Conservation (phyloP, 2,113 vertebrate genomes). For the Aspiorhynchus laticeps region DNA sequence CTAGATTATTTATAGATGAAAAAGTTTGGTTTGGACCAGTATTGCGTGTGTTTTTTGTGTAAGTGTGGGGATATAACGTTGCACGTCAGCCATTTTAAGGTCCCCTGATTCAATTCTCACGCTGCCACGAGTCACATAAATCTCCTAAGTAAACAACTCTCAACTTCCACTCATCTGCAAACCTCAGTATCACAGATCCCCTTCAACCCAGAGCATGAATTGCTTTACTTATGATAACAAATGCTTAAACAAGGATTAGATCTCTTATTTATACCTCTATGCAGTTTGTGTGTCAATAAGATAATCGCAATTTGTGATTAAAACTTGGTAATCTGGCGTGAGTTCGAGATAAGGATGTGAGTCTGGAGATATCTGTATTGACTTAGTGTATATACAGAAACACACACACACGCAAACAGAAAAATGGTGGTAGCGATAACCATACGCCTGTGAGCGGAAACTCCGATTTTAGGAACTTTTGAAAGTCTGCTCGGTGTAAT, state of each 20-base stretch:
- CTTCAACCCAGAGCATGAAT: conserved; percentile 36
- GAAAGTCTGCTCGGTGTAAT: neutral
- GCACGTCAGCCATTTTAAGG: conserved; percentile 15
- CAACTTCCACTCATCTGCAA: neutral
- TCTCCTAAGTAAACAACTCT: neutral
- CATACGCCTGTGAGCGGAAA: neutral
- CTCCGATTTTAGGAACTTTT: neutral
- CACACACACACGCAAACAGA: neutral
- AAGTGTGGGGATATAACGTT: neutral
- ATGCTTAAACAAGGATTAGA: conserved; percentile 49
- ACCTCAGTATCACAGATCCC: conserved; percentile 20
- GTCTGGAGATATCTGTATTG: conserved; percentile 27
- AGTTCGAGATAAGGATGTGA: conserved; percentile 35
- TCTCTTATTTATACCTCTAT: conserved; percentile 34
- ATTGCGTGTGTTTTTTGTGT: neutral
- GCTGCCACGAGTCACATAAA: conserved; percentile 23
- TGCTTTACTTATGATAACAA: conserved; percentile 54
- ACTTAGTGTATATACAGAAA: neutral
- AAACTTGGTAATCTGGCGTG: conserved; percentile 27
- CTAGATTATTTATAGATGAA: neutral
- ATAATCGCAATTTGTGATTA: conserved; percentile 45
- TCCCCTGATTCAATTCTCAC: conserved; percentile 14
- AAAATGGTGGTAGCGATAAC: neutral
- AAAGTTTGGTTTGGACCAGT: neutral
- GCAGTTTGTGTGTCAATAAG: conserved; percentile 55